A percentile compares a stretch with the other conserved stretches of the same genome.
phyloP scores from a whole-genome alignment of 30 jellyfish, hydroid and myxozoan species.

The Rhopilema esculentum region DNA sequence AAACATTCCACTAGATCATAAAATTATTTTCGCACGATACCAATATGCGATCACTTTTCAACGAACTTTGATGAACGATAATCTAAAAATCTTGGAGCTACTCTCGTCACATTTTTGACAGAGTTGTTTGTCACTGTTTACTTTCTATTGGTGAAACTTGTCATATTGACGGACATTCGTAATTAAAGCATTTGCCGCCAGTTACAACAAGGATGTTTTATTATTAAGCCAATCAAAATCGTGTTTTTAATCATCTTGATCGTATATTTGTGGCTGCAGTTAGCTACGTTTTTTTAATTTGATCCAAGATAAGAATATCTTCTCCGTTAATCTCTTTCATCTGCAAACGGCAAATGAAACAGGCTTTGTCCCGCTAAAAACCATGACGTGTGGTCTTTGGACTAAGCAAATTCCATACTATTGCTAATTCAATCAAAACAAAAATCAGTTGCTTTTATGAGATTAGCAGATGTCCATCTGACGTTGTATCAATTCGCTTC shows the following conservation, averaged over 20 bases:
- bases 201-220: neutral
- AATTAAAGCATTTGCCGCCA: neutral
- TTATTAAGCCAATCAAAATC: neutral
- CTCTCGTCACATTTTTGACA: too few relatives aligned
- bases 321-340: slow-evolving; percentile 7
- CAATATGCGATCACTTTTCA: too few relatives aligned
- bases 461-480: slow-evolving; percentile 34
- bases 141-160: neutral
- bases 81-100: too few relatives aligned
- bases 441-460: slow-evolving; percentile 13
- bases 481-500: slow-evolving; percentile 32
- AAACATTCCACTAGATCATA: too few relatives aligned
- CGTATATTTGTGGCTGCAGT: neutral
- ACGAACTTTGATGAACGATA: too few relatives aligned
- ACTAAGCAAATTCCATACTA: neutral
- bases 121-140: too few relatives aligned
- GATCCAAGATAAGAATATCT: neutral
- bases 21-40: too few relatives aligned
- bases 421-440: slow-evolving; percentile 1
- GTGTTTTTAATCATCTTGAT: neutral
- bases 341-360: neutral
- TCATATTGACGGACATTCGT: neutral
- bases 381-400: slow-evolving; percentile 57
- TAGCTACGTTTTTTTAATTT: neutral
- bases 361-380: neutral